Evolutionary conservation across 2,888 invertebrate species (phyloP).

Genomic region (Tromatobia lineatoria): DNA sequence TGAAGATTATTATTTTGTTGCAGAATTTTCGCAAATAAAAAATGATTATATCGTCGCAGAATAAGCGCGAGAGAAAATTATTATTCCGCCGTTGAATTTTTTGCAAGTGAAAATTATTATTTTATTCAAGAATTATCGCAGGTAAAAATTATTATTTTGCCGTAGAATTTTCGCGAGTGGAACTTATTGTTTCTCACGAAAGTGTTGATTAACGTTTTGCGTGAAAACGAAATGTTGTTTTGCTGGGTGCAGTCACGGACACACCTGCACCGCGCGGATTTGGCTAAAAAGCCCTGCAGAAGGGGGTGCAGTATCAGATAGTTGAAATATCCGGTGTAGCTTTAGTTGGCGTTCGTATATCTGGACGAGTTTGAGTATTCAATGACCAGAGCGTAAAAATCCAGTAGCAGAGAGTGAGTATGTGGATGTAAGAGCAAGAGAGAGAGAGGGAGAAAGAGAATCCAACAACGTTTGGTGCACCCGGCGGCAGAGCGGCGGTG

Average conservation of each 20-base stretch:
- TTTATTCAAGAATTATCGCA: background rate
- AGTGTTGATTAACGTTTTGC: background rate
- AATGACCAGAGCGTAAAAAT: slow-evolving; percentile 25
- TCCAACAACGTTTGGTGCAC: slow-evolving; percentile 70
- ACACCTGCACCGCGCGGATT: slow-evolving; percentile 7
- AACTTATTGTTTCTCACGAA: background rate
- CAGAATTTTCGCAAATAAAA: too few species aligned
- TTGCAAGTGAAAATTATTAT: background rate
- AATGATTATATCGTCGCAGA: too few species aligned
- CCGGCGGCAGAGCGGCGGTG: slow-evolving; percentile 68
- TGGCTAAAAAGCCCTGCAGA: background rate
- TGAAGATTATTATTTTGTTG: too few species aligned
- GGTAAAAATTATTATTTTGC: too few species aligned
- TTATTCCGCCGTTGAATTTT: too few species aligned
- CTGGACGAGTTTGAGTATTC: slow-evolving; percentile 26
- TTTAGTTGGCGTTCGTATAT: slow-evolving; percentile 30
- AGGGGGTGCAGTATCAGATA: slow-evolving; percentile 7
- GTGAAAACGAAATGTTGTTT: background rate
- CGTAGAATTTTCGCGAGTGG: background rate
- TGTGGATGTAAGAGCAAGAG: slow-evolving; percentile 54
- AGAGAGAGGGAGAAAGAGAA: slow-evolving; percentile 54
- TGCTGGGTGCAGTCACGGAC: background rate
- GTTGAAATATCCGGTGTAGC: slow-evolving; percentile 42
- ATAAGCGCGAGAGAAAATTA: too few species aligned
- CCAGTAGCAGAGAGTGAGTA: slow-evolving; percentile 36